Base-by-base conservation (phyloP, 30 jellyfish, hydroid and myxozoan species). In the Phacellophora camtschatica region DNA sequence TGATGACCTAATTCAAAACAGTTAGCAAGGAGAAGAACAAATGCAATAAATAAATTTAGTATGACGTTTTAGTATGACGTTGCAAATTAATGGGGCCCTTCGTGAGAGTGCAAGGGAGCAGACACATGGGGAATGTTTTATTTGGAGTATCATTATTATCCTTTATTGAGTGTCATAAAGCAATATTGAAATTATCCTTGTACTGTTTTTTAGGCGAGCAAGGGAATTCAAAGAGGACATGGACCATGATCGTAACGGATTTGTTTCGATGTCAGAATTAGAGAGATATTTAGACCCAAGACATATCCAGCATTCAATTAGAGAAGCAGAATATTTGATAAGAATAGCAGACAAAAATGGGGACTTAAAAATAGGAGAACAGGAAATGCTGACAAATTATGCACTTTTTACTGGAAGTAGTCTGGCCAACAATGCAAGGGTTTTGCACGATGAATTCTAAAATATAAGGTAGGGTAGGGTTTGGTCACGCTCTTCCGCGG, bases 391-490 rank as follows among this genome's bases (percentile, higher is more conserved):
- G 25, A 55, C 84, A 22, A 84, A 85, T 58, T 92, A 84, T 66
- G 85, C 66, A 1, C 50, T 84, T 57, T 92, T 84, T 32, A 92
- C 98, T 31, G 98, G 98, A 10, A 92, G 98, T 59, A 84, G 95
- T 20, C 80, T 92, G 50, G 81, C 95, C 29, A 86, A 85, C 58
- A 73, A 77, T 58, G 96, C 96, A 9, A 68, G 88, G 46, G 68
- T 82, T 2, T 57, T 92, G 1, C 98, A 92, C 53, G 98, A 92
- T 68, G 98, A 92, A 53, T 92, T 92, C 71, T 92, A 81, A 23
- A 46, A 2, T 16, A 27, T 15, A 39, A 15, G 53, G 13, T 39
- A 15, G 0, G 53, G 53, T 1, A 46, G 24, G 2, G n/a, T n/a
- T n/a, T n/a, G n/a, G n/a, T n/a, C n/a, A n/a, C n/a, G n/a, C n/a